phyloP scores from a whole-genome alignment of 2,888 invertebrate genomes.

The Scaptomyza polygonia region DNA sequence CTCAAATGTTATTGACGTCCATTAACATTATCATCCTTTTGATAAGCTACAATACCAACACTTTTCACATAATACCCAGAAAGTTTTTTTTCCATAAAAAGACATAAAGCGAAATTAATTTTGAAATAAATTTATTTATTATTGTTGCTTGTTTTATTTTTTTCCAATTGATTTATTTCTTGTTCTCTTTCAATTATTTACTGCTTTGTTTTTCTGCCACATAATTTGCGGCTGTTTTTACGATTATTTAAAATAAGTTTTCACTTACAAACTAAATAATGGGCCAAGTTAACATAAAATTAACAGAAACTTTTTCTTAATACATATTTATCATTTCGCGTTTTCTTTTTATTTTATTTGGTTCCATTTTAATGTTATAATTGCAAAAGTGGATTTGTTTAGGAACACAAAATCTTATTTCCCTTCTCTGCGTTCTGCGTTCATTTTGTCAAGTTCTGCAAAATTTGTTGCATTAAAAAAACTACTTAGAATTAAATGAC shows the following conservation, averaged over 20 bases:
- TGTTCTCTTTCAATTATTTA: constrained; percentile 16
- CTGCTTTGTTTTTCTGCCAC: constrained; percentile 21
- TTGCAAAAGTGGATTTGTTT: constrained; percentile 61
- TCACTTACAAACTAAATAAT: constrained; percentile 75
- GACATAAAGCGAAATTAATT: constrained; percentile 30
- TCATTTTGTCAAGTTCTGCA: constrained; percentile 13
- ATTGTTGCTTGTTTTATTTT: constrained; percentile 60
- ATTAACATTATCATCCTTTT: neutral
- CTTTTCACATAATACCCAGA: neutral
- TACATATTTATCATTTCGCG: constrained; percentile 19
- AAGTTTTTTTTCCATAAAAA: too few species aligned
- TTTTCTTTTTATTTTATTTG: constrained; percentile 28
- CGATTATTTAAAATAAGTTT: constrained; percentile 59
- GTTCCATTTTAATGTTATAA: constrained; percentile 43
- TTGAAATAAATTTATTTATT: constrained; percentile 77
- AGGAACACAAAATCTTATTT: constrained; percentile 66
- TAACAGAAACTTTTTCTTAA: constrained; percentile 44
- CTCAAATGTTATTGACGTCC: neutral
- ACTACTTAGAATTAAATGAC: constrained; percentile 15
- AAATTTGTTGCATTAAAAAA: constrained; percentile 9
- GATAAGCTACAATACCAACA: neutral
- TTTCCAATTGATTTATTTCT: constrained; percentile 20
- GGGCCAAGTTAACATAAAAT: constrained; percentile 62
- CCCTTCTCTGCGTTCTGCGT: constrained; percentile 7
- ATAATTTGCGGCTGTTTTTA: constrained; percentile 42